phyloP scores from a whole-genome alignment of 2,797 vertebrate genomes.

The Cottoperca gobio region DNA sequence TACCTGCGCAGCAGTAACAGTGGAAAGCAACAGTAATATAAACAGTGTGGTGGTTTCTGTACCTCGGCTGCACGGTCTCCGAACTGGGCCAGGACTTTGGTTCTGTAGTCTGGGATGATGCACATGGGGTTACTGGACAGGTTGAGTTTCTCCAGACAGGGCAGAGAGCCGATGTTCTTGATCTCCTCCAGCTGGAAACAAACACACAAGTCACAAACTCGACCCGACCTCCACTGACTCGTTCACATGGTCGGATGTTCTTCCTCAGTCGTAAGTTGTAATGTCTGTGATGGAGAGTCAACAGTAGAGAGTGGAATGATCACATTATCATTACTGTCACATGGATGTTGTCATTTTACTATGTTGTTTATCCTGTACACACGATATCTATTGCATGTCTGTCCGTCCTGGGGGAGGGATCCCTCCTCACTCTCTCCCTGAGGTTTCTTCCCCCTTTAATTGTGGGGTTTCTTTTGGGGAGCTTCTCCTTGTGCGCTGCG shows the following conservation, averaged over 20 bases:
- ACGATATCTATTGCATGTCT: no score
- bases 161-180: constrained; percentile 89
- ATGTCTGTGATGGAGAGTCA: not conserved
- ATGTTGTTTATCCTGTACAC: no score
- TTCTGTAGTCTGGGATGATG: constrained; percentile 97
- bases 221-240: not conserved
- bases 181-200: constrained; percentile 93
- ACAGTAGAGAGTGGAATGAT: not conserved
- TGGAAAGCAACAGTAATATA: not conserved
- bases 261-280: not conserved
- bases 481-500: no score
- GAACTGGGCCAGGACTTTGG: constrained; percentile 96
- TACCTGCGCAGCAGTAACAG: not conserved
- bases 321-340: no score
- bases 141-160: constrained; percentile 92
- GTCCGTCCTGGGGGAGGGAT: no score
- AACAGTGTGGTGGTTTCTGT: constrained; percentile 17
- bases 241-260: not conserved
- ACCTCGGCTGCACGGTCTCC: constrained; percentile 97
- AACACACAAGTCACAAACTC: constrained; percentile 4
- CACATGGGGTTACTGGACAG: constrained; percentile 92
- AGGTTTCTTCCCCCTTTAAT: no score
- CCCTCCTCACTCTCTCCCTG: no score
- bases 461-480: no score
- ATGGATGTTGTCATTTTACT: no score